Percentiles rank a stretch among this genome's conserved stretches.
phyloP scores from a whole-genome alignment of 2,113 vertebrate genomes.

The Eubucco bourcierii region DNA sequence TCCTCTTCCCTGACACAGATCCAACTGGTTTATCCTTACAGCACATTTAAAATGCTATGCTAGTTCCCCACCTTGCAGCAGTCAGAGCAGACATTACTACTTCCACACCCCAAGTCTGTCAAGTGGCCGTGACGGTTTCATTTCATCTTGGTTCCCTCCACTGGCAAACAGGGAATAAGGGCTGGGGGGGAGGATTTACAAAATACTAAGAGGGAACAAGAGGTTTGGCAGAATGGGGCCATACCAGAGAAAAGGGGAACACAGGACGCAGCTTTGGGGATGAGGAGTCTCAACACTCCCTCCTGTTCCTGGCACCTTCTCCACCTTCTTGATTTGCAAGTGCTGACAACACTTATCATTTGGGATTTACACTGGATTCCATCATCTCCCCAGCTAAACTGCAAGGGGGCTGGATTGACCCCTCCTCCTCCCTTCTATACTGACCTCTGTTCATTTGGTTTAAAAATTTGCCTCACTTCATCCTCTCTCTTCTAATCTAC shows the following conservation, averaged over 20 bases:
- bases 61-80: slow-evolving; percentile 1
- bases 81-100: not conserved
- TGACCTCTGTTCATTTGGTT: not conserved
- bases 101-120: not conserved
- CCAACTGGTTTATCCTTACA: not conserved
- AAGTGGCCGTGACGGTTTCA: not conserved
- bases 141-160: not conserved
- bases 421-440: not conserved
- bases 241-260: not conserved
- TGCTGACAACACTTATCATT: not conserved
- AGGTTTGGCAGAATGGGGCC: not conserved
- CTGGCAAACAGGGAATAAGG: not conserved
- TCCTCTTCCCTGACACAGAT: slow-evolving; percentile 18
- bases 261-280: not conserved
- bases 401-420: not conserved
- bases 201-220: not conserved
- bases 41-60: slow-evolving; percentile 7
- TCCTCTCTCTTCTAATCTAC: not conserved
- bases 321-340: not conserved
- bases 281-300: not conserved
- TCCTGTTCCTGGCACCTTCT: not conserved
- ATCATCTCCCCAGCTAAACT: not conserved
- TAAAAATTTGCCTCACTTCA: not conserved
- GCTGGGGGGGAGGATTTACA: not conserved
- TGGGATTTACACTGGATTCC: not conserved